Evolutionary conservation across 1,140 invertebrate species (phyloP), one percentile per base, ranked within the genome.

Genomic region (Hylaeus volcanicus): DNA sequence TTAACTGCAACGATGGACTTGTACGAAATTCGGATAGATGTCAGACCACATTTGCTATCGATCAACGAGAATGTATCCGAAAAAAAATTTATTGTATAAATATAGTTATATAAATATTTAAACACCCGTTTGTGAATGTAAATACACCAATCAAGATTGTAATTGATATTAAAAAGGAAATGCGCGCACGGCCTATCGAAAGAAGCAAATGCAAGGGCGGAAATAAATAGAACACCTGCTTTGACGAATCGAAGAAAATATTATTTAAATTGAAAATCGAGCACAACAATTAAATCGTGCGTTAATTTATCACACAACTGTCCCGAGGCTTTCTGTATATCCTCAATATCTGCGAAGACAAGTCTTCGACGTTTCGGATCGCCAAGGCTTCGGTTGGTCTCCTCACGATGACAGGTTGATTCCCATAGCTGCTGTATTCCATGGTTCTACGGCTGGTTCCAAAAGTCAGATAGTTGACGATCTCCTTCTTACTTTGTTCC

Each of bases 381-480:
- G 69, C 61, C 9, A 72, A 2, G 8, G 74, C 72, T 12, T 81
- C 85, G 11, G 85, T 45, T 5, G 90, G 79, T 85, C 88, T 92
- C 43, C 91, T 89, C 53, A 94, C 84, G 39, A 93, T 88, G 11
- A 94, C 91, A 8, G 93, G 90, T 15, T 93, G 89, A 79, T 94
- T 94, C 61, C 94, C 94, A 76, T 92, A 91, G 80, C 84, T 94
- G 56, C 90, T 93, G 73, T 94, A 94, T 37, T 92, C 89, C 68
- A 89, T 92, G 15, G 90, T 92, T 74, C 91, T 88, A 12, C 93
- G 88, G 81, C 91, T 93, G 5, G 78, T 86, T 15, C 93, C 94
- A 82, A 92, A 92, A 73, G 87, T 93, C 39, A 94, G 69, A 79
- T 90, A 93, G 53, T 88, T 93, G 2, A 69, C 78, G 0, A 55